Base-by-base conservation (phyloP, 2,888 invertebrate species). In the Callyntrura sp. region DNA sequence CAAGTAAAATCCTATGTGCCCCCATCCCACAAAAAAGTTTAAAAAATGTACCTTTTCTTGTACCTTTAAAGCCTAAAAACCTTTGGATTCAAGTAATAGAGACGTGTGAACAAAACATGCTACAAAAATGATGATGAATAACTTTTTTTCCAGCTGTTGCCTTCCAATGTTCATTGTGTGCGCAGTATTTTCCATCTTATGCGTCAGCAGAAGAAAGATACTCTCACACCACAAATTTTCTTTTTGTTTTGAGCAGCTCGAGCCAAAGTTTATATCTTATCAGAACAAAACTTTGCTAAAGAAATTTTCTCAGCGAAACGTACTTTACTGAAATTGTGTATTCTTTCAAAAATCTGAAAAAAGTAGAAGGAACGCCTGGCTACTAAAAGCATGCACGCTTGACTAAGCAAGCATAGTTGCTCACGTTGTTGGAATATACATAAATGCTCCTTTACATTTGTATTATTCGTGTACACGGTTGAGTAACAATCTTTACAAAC, bases 201-300 rank as follows among this genome's bases (percentile, higher is more conserved):
- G 14, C 14, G 6, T 35, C 35, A 6, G 35, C 6, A 35, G 6
- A 35, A 35, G 35, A 35, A 35, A 35, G 35, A 35, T 23, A 57
- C 3, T 28, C 8, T 17, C 12, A 57, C 78, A 68, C 83, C 68
- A 28, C 83, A 83, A 70, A 25, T 35, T 68, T 51, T n/a, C 70
- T 57, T 23, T 60, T 82, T 89, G 48, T 89, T 17, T 12, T 4
- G 68, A 81, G 73, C 48, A 85, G 90, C 90, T 90, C 90, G 90
- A 90, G 90, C 90, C 90, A 90, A 85, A 81, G 70, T 57, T 5
- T 8, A 45, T 45, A 20, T 45, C 45, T 23, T 82, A 65, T 65
- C 20, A 82, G 60, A 62, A 11, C 45, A 78, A n/a, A 35, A 68
- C 3, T 17, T 8, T 12, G 14, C 28, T 76, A 9, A 45, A 45